These are phyloP conservation scores for Phoeniculus purpureus DNA, from an alignment of 2,797 vertebrate species.

Conservation along the genomic window DNA sequence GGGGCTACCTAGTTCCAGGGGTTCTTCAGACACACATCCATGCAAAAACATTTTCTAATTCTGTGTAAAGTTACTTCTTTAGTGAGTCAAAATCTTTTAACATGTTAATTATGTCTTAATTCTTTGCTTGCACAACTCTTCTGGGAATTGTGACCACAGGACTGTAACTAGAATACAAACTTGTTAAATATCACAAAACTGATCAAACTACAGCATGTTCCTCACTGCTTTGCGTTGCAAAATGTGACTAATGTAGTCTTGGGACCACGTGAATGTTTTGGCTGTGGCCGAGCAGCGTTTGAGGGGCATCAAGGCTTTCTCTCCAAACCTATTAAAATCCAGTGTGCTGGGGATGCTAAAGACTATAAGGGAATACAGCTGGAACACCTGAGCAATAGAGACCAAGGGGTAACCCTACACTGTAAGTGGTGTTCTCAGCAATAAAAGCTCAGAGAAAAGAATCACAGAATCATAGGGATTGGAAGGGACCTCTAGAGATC, in stretches of 20 bases:
- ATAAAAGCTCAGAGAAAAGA: not conserved
- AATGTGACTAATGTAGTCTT: not conserved
- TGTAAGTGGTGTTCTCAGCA: not conserved
- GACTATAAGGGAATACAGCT: not conserved
- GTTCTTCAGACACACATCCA: accelerated
- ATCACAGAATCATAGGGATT: too few relatives aligned
- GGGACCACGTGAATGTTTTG: not conserved
- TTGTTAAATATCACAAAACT: not conserved
- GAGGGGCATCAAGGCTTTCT: not conserved
- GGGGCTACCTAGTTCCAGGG: not conserved
- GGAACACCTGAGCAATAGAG: not conserved
- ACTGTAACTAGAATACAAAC: not conserved
- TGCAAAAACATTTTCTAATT: not conserved
- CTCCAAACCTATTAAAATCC: not conserved
- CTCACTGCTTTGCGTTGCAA: not conserved
- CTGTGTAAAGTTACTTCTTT: not conserved
- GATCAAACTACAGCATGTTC: not conserved
- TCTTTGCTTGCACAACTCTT: not conserved
- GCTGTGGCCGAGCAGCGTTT: not conserved
- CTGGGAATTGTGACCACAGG: not conserved
- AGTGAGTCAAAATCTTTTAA: not conserved
- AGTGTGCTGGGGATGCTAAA: not conserved
- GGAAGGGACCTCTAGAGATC: too few relatives aligned
- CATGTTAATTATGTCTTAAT: not conserved
- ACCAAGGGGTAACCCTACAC: not conserved